Conservation (phyloP, 2,888 invertebrate species). For the Erebia palarica region DNA sequence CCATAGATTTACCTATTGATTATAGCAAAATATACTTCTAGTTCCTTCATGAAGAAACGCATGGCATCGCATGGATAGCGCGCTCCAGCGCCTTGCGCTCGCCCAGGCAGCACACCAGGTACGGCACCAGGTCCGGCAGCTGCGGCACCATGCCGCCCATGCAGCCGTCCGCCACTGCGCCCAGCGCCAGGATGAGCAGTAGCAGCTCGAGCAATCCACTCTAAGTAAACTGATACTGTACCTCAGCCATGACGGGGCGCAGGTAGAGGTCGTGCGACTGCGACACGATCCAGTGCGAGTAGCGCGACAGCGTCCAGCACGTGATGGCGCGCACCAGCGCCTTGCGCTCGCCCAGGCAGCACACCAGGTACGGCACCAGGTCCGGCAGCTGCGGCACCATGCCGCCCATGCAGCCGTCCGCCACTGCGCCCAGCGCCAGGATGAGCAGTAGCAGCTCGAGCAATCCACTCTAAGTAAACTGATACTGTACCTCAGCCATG, state of each 20-base stretch:
- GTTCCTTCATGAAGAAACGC: too few species aligned
- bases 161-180: constrained; percentile 96
- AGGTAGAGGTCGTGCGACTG: constrained; percentile 97
- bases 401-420: constrained; percentile 96
- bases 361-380: constrained; percentile 97
- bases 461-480: too few species aligned
- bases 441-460: constrained; percentile 66
- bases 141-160: constrained; percentile 99
- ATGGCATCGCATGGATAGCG: too few species aligned
- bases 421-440: constrained; percentile 95
- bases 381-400: constrained; percentile 98
- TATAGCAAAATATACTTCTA: too few species aligned
- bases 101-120: constrained; percentile 94
- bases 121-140: constrained; percentile 97
- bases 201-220: too few species aligned
- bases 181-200: constrained; percentile 89
- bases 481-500: constrained; percentile 90
- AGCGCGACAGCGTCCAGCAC: constrained; percentile 99
- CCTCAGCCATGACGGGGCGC: constrained; percentile 96
- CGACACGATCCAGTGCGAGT: constrained; percentile 98
- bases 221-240: constrained; percentile 46
- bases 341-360: constrained; percentile 95
- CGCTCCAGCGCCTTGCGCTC: constrained; percentile 98
- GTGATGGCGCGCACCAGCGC: constrained; percentile 96
- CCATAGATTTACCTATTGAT: too few species aligned